These are phyloP conservation scores for Myiopsitta monachus DNA, from an alignment of 2,113 vertebrate genomes.

Conservation along the genomic window DNA sequence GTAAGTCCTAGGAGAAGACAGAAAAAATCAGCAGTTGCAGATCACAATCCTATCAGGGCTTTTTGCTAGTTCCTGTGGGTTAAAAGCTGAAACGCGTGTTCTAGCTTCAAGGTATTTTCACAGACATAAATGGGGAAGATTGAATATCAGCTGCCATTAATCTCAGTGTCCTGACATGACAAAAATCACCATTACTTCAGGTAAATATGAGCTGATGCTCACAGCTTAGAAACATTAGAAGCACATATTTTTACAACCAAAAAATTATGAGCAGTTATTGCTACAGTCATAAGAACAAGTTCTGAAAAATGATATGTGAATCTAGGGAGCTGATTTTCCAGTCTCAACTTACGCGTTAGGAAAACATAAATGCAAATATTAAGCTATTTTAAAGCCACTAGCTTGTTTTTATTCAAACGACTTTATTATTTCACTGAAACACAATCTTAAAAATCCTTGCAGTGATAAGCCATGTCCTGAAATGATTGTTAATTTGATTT, in stretches of 20 bases:
- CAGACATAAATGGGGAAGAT: constrained; percentile 15
- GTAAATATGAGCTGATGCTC: neutral
- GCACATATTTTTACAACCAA: neutral
- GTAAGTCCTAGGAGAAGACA: constrained; percentile 37
- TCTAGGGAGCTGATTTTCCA: neutral
- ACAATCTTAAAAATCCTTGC: neutral
- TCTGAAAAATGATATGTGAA: neutral
- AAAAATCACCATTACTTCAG: constrained; percentile 37
- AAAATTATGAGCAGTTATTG: constrained; percentile 11
- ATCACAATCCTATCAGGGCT: constrained; percentile 52
- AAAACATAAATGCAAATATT: neutral
- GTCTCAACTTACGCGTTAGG: neutral
- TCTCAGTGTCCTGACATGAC: neutral
- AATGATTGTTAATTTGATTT: neutral
- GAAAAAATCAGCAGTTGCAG: constrained; percentile 61
- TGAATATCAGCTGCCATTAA: constrained; percentile 25
- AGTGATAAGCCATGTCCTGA: neutral
- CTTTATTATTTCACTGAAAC: neutral
- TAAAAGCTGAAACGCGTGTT: constrained; percentile 3
- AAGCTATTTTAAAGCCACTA: neutral
- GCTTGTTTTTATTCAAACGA: neutral
- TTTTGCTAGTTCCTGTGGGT: constrained; percentile 18
- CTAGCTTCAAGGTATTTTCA: constrained; percentile 49
- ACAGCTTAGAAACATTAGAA: constrained; percentile 24
- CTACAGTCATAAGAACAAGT: neutral